phyloP scores from a whole-genome alignment of 2,113 vertebrate genomes.

The Upupa epops region DNA sequence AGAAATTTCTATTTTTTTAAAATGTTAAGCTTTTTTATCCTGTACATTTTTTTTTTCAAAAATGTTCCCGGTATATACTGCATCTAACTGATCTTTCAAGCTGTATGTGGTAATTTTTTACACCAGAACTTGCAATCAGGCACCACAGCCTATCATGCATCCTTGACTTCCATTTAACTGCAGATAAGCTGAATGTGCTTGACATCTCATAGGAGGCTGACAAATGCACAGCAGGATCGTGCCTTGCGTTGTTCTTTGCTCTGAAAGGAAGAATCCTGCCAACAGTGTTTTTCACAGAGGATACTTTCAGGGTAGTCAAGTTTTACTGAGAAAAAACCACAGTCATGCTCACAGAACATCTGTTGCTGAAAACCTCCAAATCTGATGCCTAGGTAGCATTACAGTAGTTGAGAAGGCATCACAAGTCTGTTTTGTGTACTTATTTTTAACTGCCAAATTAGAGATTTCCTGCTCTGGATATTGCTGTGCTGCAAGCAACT shows the following conservation, averaged over 20 bases:
- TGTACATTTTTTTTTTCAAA: background rate
- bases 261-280: accelerated
- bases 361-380: background rate
- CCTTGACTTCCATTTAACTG: background rate
- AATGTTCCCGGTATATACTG: background rate
- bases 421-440: background rate
- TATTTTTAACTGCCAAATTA: background rate
- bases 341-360: background rate
- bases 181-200: background rate
- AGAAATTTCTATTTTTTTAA: background rate
- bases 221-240: background rate
- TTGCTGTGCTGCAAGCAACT: background rate
- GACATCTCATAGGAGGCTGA: background rate
- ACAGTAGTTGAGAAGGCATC: background rate
- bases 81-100: background rate
- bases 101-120: background rate
- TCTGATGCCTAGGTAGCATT: background rate
- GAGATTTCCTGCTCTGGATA: background rate
- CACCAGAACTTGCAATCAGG: background rate
- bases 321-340: background rate
- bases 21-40: background rate
- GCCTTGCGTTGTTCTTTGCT: background rate
- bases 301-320: background rate
- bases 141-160: background rate
- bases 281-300: background rate